Conservation (phyloP, 2,888 invertebrate species). For the Himalopsyche japonica region DNA sequence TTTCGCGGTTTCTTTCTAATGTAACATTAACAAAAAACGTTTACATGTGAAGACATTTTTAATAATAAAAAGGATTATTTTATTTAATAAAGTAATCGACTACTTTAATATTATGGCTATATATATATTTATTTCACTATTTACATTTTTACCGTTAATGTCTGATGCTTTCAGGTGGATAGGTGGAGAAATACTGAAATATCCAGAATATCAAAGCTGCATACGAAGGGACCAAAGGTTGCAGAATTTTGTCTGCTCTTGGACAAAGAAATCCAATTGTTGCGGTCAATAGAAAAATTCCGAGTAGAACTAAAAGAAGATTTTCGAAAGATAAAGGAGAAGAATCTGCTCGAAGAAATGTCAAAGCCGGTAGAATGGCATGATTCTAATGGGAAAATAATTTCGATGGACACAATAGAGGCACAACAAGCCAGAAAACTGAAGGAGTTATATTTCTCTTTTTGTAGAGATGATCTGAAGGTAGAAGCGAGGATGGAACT, state of each 20-base stretch:
- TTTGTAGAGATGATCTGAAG: constrained; percentile 62
- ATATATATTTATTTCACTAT: too few relatives aligned
- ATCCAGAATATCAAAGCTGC: constrained; percentile 64
- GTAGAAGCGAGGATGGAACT: constrained; percentile 71
- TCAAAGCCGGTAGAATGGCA: constrained; percentile 78
- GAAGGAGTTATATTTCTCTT: constrained; percentile 70
- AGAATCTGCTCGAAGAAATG: constrained; percentile 67
- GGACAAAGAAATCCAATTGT: constrained; percentile 73
- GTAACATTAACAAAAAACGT: too few relatives aligned
- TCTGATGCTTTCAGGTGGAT: constrained; percentile 56
- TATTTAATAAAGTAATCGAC: too few relatives aligned
- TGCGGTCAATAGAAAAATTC: constrained; percentile 71
- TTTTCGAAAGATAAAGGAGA: constrained; percentile 62
- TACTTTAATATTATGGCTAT: too few relatives aligned
- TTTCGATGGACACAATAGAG: constrained; percentile 81
- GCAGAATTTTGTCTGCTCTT: constrained; percentile 71
- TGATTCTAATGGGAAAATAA: constrained; percentile 61
- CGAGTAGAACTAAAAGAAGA: constrained; percentile 64
- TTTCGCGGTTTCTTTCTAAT: too few relatives aligned
- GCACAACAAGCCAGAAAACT: constrained; percentile 78
- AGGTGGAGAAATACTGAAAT: constrained; percentile 69
- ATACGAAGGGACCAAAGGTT: constrained; percentile 70
- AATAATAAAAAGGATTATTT: background rate
- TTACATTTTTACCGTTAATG: too few relatives aligned
- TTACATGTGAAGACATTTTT: too few relatives aligned